Evolutionary conservation across 2,797 vertebrate species (phyloP), one percentile per base, ranked within the genome.

Genomic region (Halcyon chelicuti): DNA sequence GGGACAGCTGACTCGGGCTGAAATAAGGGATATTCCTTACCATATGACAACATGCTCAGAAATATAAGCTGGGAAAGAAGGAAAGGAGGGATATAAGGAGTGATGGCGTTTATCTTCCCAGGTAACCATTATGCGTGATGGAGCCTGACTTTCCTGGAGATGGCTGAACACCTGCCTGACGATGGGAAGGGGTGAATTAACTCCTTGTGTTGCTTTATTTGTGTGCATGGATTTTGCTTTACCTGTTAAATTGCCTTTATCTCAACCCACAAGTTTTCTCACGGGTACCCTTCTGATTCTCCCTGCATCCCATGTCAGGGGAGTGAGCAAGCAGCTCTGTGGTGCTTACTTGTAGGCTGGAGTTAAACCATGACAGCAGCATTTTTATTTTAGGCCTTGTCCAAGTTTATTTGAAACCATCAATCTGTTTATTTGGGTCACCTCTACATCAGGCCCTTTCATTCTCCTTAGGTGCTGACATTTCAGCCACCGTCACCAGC

Each of bases 31-130:
- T 26, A 44, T 9, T 12, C n/a, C 61, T 49, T 4, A 18, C 9
- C 66, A 1, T 3, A 5, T 1, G 47, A 33, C 2, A 1, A 16
- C 25, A 1, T 3, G 46, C 26, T 20, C 71, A 74, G 71, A 57
- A 66, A 5, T 1, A 31, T 42, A 63, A 63, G 14, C 39, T 42
- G 61, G 39, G 57, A 25, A 37, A 63, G 61, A 31, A 63, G 61
- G 9, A 62, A 40, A 28, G 18, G 19, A 29, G 20, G 28, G 61
- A 10, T 19, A 16, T 42, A 42, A 22, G 7, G 33, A 60, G 57
- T 60, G 22, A 60, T 37, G 15, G 22, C 14, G 16, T 35, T 60
- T 35, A 22, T 60, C 33, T 60, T 60, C 57, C 22, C 33, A 35
- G 13, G 57, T 60, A 60, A 60, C 22, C 6, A 58, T 33, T 58